These are phyloP conservation scores for Pocillopora grandis DNA, from an alignment of 92 coral and sea anemone species.

Conservation along the genomic window DNA sequence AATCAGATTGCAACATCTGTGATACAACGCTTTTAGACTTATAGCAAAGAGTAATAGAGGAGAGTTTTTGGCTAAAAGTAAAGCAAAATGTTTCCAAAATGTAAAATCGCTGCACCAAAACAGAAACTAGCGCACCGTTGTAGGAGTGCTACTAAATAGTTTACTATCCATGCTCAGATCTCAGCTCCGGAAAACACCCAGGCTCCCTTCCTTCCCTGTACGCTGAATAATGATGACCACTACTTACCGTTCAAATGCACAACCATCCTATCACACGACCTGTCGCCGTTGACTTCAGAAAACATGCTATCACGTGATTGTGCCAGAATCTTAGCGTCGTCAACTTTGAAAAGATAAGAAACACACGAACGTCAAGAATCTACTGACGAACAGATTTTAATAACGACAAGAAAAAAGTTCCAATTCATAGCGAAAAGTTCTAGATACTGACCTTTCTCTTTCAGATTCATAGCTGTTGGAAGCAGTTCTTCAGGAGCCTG, in stretches of 20 bases:
- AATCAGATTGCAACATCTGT: too few relatives aligned
- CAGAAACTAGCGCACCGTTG: too few relatives aligned
- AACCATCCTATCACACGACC: conserved; percentile 58
- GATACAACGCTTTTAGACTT: too few relatives aligned
- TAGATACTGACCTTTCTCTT: conserved; percentile 50
- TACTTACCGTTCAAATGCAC: conserved; percentile 66
- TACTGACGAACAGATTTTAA: too few relatives aligned
- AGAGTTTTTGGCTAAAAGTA: too few relatives aligned
- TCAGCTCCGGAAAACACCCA: neutral
- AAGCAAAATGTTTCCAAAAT: too few relatives aligned
- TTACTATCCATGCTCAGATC: too few relatives aligned
- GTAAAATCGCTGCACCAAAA: too few relatives aligned
- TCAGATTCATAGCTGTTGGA: conserved; percentile 65
- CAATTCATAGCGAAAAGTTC: neutral
- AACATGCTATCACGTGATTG: conserved; percentile 60
- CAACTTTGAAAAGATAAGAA: conserved; percentile 37
- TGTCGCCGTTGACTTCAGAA: conserved; percentile 44
- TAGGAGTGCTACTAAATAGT: too few relatives aligned
- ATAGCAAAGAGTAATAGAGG: too few relatives aligned
- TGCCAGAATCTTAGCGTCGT: conserved; percentile 54
- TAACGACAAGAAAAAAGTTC: neutral
- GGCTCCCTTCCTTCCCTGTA: neutral
- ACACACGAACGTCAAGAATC: neutral
- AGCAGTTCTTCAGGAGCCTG: conserved; percentile 93
- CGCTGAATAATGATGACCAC: neutral